phyloP scores from a whole-genome alignment of 2,797 vertebrate species.

The Silurus lanzhouensis region DNA sequence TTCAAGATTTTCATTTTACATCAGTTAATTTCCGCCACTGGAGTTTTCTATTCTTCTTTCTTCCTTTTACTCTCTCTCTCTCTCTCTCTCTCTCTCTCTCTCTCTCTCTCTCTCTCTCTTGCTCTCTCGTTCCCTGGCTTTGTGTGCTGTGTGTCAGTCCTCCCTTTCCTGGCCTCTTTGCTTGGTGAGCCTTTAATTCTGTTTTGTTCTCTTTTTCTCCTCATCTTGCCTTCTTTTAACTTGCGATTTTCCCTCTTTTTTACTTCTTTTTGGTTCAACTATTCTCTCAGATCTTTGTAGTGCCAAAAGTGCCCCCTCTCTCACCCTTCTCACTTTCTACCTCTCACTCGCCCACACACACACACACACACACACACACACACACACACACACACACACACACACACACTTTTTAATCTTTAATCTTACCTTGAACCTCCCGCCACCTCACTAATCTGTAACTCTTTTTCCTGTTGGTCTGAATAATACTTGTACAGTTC shows the following conservation, averaged over 20 bases:
- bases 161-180: constrained; percentile 47
- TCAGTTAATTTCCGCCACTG: constrained; percentile 33
- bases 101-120: background rate
- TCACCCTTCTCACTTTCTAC: constrained; percentile 36
- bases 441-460: constrained; percentile 50
- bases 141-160: constrained; percentile 26
- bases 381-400: background rate
- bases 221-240: constrained; percentile 41
- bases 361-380: constrained; percentile 10
- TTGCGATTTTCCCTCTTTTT: constrained; percentile 39
- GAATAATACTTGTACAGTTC: constrained; percentile 10
- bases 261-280: constrained; percentile 38
- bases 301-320: constrained; percentile 23
- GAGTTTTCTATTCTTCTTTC: constrained; percentile 32
- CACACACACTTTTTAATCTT: constrained; percentile 31
- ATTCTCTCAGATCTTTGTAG: constrained; percentile 44
- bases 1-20: constrained; percentile 39
- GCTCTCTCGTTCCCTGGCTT: constrained; percentile 6
- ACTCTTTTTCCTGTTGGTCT: constrained; percentile 36
- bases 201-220: constrained; percentile 35
- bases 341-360: constrained; percentile 25
- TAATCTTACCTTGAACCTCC: constrained; percentile 36
- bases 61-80: constrained; percentile 5
- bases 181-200: constrained; percentile 48
- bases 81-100: constrained; percentile 10